These are phyloP conservation scores for Prolemur simus DNA, from an alignment of 2,113 vertebrate genomes.

Conservation along the genomic window DNA sequence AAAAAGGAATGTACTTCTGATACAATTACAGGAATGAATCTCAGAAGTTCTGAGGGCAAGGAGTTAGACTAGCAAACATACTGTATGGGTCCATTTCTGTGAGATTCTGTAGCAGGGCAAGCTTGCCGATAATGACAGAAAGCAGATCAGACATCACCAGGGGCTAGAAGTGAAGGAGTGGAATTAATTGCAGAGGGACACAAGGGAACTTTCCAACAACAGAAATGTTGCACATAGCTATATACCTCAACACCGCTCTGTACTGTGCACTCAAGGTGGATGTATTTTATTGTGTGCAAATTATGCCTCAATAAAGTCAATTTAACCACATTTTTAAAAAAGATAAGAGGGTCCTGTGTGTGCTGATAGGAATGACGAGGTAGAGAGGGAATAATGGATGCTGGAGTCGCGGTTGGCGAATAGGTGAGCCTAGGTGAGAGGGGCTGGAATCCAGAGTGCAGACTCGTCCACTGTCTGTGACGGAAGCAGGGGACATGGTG, in stretches of 20 bases:
- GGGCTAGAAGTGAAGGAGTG: neutral
- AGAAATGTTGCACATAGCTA: neutral
- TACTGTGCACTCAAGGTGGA: neutral
- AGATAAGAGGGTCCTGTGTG: neutral
- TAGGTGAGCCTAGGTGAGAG: too few species aligned
- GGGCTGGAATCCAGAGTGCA: neutral
- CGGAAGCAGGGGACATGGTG: too few species aligned
- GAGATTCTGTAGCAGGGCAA: neutral
- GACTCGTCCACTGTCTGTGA: rapidly evolving
- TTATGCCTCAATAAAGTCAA: neutral
- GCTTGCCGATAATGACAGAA: rapidly evolving
- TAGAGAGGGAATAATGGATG: neutral
- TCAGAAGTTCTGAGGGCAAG: neutral
- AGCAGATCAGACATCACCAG: neutral
- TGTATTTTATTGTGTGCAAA: neutral
- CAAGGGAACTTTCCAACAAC: rapidly evolving
- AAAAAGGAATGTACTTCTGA: neutral
- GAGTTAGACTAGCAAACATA: neutral
- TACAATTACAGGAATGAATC: neutral
- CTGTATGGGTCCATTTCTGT: neutral
- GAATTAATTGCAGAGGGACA: neutral
- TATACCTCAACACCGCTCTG: neutral
- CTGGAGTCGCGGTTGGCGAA: neutral
- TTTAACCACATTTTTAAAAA: neutral
- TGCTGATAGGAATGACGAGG: neutral